Percentiles rank a stretch among this genome's conserved stretches.
phyloP scores from a whole-genome alignment of 1,140 invertebrate species.

The Spodoptera frugiperda region DNA sequence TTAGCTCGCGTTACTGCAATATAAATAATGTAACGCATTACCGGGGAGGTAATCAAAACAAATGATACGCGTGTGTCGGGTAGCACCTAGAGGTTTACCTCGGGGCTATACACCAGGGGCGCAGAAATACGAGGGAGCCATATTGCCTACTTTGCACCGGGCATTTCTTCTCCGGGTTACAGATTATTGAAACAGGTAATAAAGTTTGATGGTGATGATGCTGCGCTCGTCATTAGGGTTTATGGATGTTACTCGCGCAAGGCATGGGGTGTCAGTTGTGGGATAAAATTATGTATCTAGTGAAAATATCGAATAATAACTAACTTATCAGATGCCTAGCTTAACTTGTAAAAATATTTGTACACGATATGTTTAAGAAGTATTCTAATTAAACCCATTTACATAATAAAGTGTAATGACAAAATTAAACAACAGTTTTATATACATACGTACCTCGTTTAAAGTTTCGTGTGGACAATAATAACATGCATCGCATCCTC shows the following conservation, averaged over 20 bases:
- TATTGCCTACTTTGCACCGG: neutral
- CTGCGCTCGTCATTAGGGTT: slow-evolving; percentile 9
- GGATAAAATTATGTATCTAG: too few relatives aligned
- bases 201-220: slow-evolving; percentile 6
- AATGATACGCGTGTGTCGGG: slow-evolving; percentile 20
- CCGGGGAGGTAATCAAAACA: slow-evolving; percentile 23
- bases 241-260: neutral
- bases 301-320: too few relatives aligned
- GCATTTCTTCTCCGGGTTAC: neutral
- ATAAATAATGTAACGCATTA: slow-evolving; percentile 31
- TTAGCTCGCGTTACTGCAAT: neutral
- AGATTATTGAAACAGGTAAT: slow-evolving; percentile 1
- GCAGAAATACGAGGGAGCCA: neutral
- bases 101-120: neutral
- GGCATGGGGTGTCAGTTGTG: too few relatives aligned
- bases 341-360: too few relatives aligned
- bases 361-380: too few relatives aligned
- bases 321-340: too few relatives aligned
- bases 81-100: slow-evolving; percentile 20
- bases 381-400: too few relatives aligned
- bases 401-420: too few relatives aligned
- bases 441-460: neutral
- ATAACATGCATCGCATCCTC: slow-evolving; percentile 11
- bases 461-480: neutral
- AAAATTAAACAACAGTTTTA: neutral